phyloP scores from a whole-genome alignment of 2,797 vertebrate species.

The Catamblyrhynchus diadema region DNA sequence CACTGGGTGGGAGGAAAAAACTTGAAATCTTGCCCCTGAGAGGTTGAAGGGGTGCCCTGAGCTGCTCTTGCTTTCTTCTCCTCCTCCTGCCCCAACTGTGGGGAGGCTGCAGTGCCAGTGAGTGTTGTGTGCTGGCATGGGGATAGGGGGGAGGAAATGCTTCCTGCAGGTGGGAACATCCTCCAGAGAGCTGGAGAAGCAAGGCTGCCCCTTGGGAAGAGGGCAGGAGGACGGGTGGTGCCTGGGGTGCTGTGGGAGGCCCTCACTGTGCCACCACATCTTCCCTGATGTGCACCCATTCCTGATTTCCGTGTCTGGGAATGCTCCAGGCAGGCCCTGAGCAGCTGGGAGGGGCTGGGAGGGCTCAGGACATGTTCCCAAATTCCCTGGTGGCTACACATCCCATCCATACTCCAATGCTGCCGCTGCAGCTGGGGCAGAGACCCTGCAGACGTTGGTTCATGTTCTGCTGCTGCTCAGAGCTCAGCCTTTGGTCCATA shows the following conservation, averaged over 20 bases:
- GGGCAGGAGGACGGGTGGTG: not conserved
- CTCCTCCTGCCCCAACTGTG: not conserved
- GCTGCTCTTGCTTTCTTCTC: not conserved
- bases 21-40: not conserved
- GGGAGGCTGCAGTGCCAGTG: accelerated
- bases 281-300: not conserved
- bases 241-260: accelerated
- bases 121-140: not conserved
- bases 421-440: not conserved
- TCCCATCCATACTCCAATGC: accelerated
- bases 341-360: accelerated
- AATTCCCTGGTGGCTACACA: not conserved
- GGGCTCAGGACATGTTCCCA: accelerated
- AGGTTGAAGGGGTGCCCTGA: too few relatives aligned
- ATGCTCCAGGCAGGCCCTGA: not conserved
- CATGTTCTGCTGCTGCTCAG: accelerated
- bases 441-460: accelerated
- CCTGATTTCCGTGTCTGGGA: not conserved
- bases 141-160: accelerated
- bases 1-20: not conserved
- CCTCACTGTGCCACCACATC: not conserved
- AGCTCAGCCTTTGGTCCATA: not conserved
- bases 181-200: too few relatives aligned
- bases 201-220: not conserved
- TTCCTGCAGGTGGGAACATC: not conserved